phyloP scores from a whole-genome alignment of 2,113 vertebrate genomes.

The Oncorhynchus kisutch region DNA sequence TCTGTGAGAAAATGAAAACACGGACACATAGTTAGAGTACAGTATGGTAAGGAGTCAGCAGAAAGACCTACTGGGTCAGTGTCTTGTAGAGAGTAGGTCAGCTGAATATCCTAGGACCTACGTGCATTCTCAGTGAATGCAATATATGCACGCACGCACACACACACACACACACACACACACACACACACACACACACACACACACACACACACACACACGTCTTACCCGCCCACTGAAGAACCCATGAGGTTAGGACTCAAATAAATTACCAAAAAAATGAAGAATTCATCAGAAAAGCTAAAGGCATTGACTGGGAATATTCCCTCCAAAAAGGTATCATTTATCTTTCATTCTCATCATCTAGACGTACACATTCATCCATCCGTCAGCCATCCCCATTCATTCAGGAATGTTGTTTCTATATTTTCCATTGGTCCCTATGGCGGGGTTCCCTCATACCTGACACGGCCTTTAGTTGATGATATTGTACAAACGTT shows the following conservation, averaged over 20 bases:
- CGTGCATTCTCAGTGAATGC: too few species aligned
- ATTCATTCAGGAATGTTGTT: not conserved
- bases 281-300: conserved; percentile 23
- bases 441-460: not conserved
- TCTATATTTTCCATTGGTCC: conserved; percentile 1
- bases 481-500: conserved; percentile 31
- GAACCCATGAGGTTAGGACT: not conserved
- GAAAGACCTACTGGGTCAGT: too few species aligned
- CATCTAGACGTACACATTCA: not conserved
- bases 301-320: conserved; percentile 14
- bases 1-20: not conserved
- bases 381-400: not conserved
- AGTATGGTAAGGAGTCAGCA: too few species aligned
- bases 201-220: too few species aligned
- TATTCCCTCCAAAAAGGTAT: conserved; percentile 7
- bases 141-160: too few species aligned
- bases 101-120: too few species aligned
- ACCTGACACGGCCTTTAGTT: conserved; percentile 2
- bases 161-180: too few species aligned
- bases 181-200: too few species aligned
- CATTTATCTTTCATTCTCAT: not conserved
- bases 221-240: not conserved
- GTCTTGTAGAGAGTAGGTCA: too few species aligned
- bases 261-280: conserved; percentile 5
- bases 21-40: too few species aligned